A percentile compares a stretch with the other conserved stretches of the same genome.
Evolutionary conservation across 2,888 invertebrate genomes (phyloP).

Genomic region (Tuberolachnus salignus): DNA sequence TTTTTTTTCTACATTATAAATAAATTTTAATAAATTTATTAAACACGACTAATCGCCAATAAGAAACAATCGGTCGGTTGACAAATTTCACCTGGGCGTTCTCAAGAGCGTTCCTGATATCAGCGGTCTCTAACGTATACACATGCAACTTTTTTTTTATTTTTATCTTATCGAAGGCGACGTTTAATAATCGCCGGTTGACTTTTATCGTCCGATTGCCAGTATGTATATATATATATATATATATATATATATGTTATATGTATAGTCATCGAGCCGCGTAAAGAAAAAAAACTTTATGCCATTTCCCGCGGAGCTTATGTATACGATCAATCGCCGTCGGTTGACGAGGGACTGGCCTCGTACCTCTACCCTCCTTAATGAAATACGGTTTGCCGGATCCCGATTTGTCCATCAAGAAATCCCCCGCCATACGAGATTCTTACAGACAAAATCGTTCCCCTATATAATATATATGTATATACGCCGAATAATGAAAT

Average conservation of each 20-base stretch:
- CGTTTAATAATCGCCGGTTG: constrained; percentile 15
- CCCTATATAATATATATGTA: not conserved
- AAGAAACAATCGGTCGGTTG: too few species aligned
- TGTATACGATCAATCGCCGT: constrained; percentile 32
- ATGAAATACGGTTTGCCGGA: constrained; percentile 34
- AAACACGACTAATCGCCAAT: too few species aligned
- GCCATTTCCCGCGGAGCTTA: constrained; percentile 20
- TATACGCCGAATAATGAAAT: constrained; percentile 20
- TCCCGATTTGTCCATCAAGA: constrained; percentile 26
- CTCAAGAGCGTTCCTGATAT: too few species aligned
- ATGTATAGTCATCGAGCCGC: not conserved
- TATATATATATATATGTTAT: too few species aligned
- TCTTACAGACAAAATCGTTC: not conserved
- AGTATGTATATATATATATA: too few species aligned
- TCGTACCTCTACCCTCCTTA: constrained; percentile 5
- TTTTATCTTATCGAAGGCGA: not conserved
- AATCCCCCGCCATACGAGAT: not conserved
- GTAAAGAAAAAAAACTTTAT: constrained; percentile 3
- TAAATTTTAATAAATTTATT: too few species aligned
- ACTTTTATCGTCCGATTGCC: too few species aligned
- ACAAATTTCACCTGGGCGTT: too few species aligned
- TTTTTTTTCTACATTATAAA: too few species aligned
- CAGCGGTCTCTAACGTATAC: too few species aligned
- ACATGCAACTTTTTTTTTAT: not conserved
- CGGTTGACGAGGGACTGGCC: constrained; percentile 13